A percentile compares a stretch with the other conserved stretches of the same genome.
Evolutionary conservation across 2,888 invertebrate species (phyloP).

Genomic region (Sipunculus nudus): DNA sequence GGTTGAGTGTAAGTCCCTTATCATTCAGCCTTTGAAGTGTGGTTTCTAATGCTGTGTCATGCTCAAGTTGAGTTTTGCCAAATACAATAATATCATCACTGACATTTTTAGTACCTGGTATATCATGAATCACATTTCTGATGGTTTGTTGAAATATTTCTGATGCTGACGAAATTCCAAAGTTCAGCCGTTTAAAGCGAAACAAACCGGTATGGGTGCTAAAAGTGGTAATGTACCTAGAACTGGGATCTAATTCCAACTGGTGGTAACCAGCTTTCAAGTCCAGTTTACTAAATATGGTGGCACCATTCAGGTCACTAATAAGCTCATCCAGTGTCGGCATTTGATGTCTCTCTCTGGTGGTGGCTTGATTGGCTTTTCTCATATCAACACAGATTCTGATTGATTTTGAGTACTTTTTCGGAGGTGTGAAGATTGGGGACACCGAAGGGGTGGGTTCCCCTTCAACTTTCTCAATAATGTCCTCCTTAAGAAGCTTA

Average conservation of each 20-base stretch:
- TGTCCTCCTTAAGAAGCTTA: background rate
- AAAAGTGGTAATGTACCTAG: constrained; percentile 33
- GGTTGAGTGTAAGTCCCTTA: constrained; percentile 22
- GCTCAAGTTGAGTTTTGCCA: constrained; percentile 1
- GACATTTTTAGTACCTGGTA: constrained; percentile 15
- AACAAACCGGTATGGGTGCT: constrained; percentile 25
- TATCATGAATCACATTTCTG: constrained; percentile 4
- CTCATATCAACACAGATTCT: constrained; percentile 45
- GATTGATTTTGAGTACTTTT: constrained; percentile 30
- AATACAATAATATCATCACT: constrained; percentile 25
- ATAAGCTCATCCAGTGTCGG: constrained; percentile 17
- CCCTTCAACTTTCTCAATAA: constrained; percentile 14
- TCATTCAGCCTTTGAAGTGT: constrained; percentile 22
- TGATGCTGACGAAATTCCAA: constrained; percentile 21
- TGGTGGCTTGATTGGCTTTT: constrained; percentile 38
- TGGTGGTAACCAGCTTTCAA: constrained; percentile 16
- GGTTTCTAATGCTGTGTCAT: constrained; percentile 8
- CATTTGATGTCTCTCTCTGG: constrained; percentile 8
- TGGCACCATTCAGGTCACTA: constrained; percentile 20
- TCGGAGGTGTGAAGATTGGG: constrained; percentile 2
- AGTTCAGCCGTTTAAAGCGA: constrained; percentile 28
- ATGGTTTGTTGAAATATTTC: constrained; percentile 23
- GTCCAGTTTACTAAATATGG: constrained; percentile 12
- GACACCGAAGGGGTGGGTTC: constrained; percentile 22
- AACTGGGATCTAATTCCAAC: constrained; percentile 8